Evolutionary conservation across 2,888 invertebrate genomes (phyloP).

Genomic region (Boloria euphrosyne): DNA sequence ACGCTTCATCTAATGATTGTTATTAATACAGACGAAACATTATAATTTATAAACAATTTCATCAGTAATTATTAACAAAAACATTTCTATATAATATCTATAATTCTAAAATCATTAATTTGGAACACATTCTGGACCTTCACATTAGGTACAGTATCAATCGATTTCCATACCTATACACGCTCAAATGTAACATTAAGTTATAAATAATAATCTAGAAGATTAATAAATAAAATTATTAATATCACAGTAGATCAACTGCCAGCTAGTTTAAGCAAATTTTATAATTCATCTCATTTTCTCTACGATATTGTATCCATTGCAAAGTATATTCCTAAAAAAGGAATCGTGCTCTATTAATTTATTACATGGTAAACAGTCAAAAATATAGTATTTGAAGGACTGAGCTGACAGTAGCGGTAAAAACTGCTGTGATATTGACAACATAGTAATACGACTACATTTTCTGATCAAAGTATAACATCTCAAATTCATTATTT

Average conservation of each 20-base stretch:
- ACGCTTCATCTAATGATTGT: constrained; percentile 8
- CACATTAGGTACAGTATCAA: constrained; percentile 60
- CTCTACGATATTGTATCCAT: constrained; percentile 13
- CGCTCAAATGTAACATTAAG: constrained; percentile 65
- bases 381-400: constrained; percentile 29
- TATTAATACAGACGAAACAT: constrained; percentile 25
- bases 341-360: constrained; percentile 21
- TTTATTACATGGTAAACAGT: constrained; percentile 25
- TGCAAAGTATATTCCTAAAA: constrained; percentile 19
- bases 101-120: constrained; percentile 62
- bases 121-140: constrained; percentile 78
- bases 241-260: constrained; percentile 81
- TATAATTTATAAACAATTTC: constrained; percentile 44
- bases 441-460: constrained; percentile 60
- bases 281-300: constrained; percentile 41
- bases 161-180: constrained; percentile 67
- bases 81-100: constrained; percentile 51
- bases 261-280: constrained; percentile 58
- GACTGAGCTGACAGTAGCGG: constrained; percentile 63
- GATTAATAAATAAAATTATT: constrained; percentile 78
- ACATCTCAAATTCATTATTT: constrained; percentile 47
- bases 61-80: constrained; percentile 60
- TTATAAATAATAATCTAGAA: constrained; percentile 75
- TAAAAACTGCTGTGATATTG: constrained; percentile 80
- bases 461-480: constrained; percentile 51